Conservation (phyloP, 2,113 vertebrate genomes). For the Siniperca knerii region DNA sequence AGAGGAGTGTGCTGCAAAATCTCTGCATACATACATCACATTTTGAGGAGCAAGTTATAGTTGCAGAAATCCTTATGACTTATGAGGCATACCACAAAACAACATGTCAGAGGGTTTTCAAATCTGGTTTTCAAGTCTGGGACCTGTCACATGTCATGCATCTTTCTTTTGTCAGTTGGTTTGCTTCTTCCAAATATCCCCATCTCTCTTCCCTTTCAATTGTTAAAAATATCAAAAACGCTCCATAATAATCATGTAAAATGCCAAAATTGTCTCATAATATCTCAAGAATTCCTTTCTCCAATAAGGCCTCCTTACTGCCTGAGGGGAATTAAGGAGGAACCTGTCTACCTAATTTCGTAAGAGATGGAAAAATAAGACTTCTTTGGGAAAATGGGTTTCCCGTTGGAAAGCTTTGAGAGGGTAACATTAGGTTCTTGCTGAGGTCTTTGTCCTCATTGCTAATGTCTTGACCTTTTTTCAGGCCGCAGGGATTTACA, state of each 20-base stretch:
- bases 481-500: not conserved
- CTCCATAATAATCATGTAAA: not conserved
- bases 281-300: slow-evolving; percentile 18
- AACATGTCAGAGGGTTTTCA: not conserved
- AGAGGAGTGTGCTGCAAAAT: not conserved
- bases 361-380: slow-evolving; percentile 26
- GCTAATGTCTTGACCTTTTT: not conserved
- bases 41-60: slow-evolving; percentile 8
- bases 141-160: not conserved
- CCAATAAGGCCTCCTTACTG: not conserved
- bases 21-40: not conserved
- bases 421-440: not conserved
- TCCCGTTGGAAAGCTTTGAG: slow-evolving; percentile 29
- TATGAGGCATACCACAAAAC: not conserved
- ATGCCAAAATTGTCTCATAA: slow-evolving; percentile 21
- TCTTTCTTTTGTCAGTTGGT: not conserved
- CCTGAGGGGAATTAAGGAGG: slow-evolving; percentile 29
- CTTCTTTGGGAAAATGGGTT: slow-evolving; percentile 17
- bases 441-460: slow-evolving; percentile 10
- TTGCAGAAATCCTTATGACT: slow-evolving; percentile 7
- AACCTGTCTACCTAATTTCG: slow-evolving; percentile 45
- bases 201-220: not conserved
- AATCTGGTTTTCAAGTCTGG: not conserved
- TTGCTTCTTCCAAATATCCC: not conserved
- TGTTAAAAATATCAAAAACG: slow-evolving; percentile 8